Percentiles rank a stretch among this genome's conserved stretches.
These are phyloP conservation scores for Ferdinandea cuprea DNA, from an alignment of 2,888 invertebrate species.

Conservation along the genomic window DNA sequence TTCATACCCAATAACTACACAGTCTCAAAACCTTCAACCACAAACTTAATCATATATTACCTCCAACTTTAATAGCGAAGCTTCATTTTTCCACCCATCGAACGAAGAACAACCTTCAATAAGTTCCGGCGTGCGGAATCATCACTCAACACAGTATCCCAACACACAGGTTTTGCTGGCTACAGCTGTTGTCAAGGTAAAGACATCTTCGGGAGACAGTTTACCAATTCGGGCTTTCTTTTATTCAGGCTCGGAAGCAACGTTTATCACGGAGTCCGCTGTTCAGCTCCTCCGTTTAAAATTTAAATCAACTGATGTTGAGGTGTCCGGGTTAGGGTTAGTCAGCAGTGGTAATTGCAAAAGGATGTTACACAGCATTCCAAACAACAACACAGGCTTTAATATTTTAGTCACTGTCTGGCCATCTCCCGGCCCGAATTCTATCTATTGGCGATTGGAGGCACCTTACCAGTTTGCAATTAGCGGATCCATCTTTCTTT, in stretches of 20 bases:
- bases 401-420: slow-evolving; percentile 26
- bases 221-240: slow-evolving; percentile 23
- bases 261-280: too few relatives aligned
- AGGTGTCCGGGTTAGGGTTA: slow-evolving; percentile 40
- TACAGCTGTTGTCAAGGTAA: slow-evolving; percentile 17
- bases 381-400: slow-evolving; percentile 21
- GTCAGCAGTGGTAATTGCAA: slow-evolving; percentile 30
- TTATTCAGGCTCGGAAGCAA: slow-evolving; percentile 34
- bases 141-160: slow-evolving; percentile 3
- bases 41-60: slow-evolving; percentile 3
- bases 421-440: slow-evolving; percentile 20
- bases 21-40: background rate
- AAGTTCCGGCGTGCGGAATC: slow-evolving; percentile 4
- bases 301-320: background rate
- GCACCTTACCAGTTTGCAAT: slow-evolving; percentile 11
- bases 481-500: slow-evolving; percentile 8
- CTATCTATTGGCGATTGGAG: slow-evolving; percentile 15
- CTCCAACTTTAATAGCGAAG: too few relatives aligned
- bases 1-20: too few relatives aligned
- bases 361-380: background rate
- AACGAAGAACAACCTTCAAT: background rate
- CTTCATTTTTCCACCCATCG: slow-evolving; percentile 1
- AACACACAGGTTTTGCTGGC: slow-evolving; percentile 41
- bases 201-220: too few relatives aligned
- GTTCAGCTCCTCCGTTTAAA: slow-evolving; percentile 18